phyloP scores from a whole-genome alignment of 1,140 invertebrate genomes.

The Trichonephila clavata region DNA sequence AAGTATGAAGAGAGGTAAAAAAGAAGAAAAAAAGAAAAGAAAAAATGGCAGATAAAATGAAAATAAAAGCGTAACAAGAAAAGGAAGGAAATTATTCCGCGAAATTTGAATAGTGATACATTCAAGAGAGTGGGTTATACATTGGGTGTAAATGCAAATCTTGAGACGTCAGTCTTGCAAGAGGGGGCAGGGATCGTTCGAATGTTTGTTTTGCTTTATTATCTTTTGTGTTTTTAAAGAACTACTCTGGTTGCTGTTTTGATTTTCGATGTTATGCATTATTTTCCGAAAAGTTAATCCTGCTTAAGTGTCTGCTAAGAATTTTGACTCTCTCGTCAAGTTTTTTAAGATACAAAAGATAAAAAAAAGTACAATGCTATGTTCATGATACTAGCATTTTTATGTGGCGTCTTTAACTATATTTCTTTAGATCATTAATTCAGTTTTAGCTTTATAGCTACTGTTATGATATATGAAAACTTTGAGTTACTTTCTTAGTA shows the following conservation, averaged over 20 bases:
- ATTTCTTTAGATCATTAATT: too few relatives aligned
- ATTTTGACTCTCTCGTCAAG: background rate
- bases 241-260: background rate
- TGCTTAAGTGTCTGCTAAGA: background rate
- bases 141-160: slow-evolving; percentile 70
- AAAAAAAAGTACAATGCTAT: too few relatives aligned
- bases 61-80: slow-evolving; percentile 30
- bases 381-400: too few relatives aligned
- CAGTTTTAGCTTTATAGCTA: too few relatives aligned
- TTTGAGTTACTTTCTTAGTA: too few relatives aligned
- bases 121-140: slow-evolving; percentile 34
- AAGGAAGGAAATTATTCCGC: slow-evolving; percentile 71
- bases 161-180: slow-evolving; percentile 47
- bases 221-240: slow-evolving; percentile 8
- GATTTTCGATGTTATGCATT: background rate
- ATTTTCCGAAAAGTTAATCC: background rate
- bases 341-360: too few relatives aligned
- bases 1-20: background rate
- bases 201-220: background rate
- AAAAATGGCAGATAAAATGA: background rate
- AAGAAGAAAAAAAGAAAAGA: background rate
- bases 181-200: background rate
- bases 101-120: slow-evolving; percentile 68
- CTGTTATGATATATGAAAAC: too few relatives aligned
- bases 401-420: too few relatives aligned